Base-by-base conservation (phyloP, 2,888 invertebrate species). In the Mimumesa dahlbomi region DNA sequence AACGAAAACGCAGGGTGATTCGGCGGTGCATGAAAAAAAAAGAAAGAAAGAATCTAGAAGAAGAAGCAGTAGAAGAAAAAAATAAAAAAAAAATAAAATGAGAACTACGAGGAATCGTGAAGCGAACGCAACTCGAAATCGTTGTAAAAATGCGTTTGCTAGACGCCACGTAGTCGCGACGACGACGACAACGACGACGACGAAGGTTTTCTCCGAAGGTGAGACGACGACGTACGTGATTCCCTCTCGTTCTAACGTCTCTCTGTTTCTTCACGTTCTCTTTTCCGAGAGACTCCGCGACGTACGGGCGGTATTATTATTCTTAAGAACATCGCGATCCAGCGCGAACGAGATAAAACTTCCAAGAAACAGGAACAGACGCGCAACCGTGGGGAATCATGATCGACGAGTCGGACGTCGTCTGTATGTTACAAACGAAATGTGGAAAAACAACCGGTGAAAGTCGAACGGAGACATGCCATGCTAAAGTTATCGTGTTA, bases 101-200 rank as follows among this genome's bases (percentile, higher is more conserved):
- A 9, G 38, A 25, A 7, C 5, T 21, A 29, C 22, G 14, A 14
- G 36, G 42, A 50, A 22, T 50, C 36, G 50, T 31, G 21, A 21
- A n/a, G 16, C 19, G 31, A 43, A 11, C 16, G 29, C 13, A 52
- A 22, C 42, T 16, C 38, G 50, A 65, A 46, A 38, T 62, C 54
- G 40, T 11, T 13, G 65, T 46, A 62, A 62, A 73, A 69, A 69
- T 49, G 61, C 53, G 52, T 40, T 53, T 59, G 54, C 65, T 13
- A 53, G 50, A 63, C 70, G 61, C 70, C 62, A 22, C 46, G 63
- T 63, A 61, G 73, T 64, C 73, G 74, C 68, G 67, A 68, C 62
- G 42, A 31, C 21, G 53, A 25, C 25, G 25, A 25, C 4, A 7
- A 25, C 25, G 25, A 25, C 4, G 25, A 25, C 25, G 25, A 25